A percentile compares a stretch with the other conserved stretches of the same genome.
phyloP scores from a whole-genome alignment of 2,888 invertebrate genomes.

The Anodontia alba region DNA sequence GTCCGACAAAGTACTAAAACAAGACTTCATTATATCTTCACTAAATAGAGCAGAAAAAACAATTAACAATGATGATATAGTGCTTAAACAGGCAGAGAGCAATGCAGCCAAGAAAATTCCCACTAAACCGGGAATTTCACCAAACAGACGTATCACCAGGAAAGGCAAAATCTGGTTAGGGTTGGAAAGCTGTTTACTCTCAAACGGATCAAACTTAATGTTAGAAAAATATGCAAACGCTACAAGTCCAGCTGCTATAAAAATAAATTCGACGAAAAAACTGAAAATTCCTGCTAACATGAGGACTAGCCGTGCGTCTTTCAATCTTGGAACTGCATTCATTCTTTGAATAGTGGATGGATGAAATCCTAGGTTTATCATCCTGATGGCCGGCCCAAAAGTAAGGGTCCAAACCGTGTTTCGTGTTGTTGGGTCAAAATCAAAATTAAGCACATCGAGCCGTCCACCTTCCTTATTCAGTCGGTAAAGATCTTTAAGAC shows the following conservation, averaged over 20 bases:
- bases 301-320: constrained; percentile 22
- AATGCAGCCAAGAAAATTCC: constrained; percentile 40
- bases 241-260: constrained; percentile 18
- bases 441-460: constrained; percentile 23
- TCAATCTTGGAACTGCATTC: constrained; percentile 29
- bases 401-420: constrained; percentile 50
- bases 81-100: constrained; percentile 31
- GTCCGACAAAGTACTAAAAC: neutral
- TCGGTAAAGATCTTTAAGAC: neutral
- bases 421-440: constrained; percentile 42
- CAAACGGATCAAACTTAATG: neutral
- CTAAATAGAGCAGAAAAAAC: constrained; percentile 13
- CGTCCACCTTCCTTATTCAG: neutral
- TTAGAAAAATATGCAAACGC: constrained; percentile 38
- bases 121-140: constrained; percentile 12
- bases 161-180: constrained; percentile 38
- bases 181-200: constrained; percentile 27
- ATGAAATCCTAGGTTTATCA: constrained; percentile 26
- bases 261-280: neutral
- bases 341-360: constrained; percentile 48
- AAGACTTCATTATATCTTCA: constrained; percentile 14
- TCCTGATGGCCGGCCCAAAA: constrained; percentile 35
- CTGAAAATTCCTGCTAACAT: constrained; percentile 14
- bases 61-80: constrained; percentile 25
- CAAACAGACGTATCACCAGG: constrained; percentile 30